Evolutionary conservation across 2,113 vertebrate species (phyloP).

Genomic region (Mormyrus lacerda): DNA sequence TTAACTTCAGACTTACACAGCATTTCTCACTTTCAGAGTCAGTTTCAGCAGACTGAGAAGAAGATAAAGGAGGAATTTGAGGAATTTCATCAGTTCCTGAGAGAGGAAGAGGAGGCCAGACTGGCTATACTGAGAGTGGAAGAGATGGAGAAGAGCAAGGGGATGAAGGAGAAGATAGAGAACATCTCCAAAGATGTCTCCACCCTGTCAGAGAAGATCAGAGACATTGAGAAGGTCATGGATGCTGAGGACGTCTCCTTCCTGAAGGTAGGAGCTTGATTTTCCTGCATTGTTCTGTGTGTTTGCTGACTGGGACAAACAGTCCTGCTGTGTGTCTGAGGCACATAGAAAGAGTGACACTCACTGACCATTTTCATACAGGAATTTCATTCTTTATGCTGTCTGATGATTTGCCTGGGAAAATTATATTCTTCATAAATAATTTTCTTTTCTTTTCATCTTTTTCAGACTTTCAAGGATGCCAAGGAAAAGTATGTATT

Average conservation of each 20-base stretch:
- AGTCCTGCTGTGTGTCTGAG: background rate
- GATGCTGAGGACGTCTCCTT: background rate
- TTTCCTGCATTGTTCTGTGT: background rate
- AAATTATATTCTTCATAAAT: no score
- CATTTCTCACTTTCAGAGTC: background rate
- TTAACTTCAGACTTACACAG: no score
- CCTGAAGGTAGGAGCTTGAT: background rate
- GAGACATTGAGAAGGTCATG: background rate
- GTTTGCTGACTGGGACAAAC: background rate
- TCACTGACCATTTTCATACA: no score
- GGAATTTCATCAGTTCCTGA: background rate
- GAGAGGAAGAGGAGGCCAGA: background rate
- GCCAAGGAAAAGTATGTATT: no score
- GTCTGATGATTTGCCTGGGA: no score
- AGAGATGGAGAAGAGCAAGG: background rate
- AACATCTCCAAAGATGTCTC: background rate
- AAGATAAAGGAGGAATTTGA: background rate
- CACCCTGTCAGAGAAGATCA: background rate
- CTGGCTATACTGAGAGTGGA: background rate
- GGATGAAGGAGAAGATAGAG: background rate
- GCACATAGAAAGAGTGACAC: no score
- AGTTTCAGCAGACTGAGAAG: background rate
- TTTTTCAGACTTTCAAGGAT: no score
- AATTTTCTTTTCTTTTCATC: no score
- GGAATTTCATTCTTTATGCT: no score